A percentile compares a stretch with the other conserved stretches of the same genome.
phyloP scores from a whole-genome alignment of 2,797 vertebrate genomes.

The Phrynocephalus vlangalii region DNA sequence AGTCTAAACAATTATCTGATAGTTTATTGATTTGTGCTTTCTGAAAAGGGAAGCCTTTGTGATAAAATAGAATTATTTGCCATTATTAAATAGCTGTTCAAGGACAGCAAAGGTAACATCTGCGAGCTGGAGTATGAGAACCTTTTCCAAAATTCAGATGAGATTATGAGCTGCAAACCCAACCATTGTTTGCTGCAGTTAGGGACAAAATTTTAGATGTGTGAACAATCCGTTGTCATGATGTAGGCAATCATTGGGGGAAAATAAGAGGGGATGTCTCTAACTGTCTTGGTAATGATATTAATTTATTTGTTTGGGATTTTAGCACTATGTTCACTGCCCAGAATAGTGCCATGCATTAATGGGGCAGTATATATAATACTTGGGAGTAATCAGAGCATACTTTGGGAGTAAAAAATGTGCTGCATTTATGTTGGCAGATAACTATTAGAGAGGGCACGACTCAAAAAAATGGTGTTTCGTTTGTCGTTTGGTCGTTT shows the following conservation, averaged over 20 bases:
- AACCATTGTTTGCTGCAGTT: not conserved
- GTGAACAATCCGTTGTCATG: not conserved
- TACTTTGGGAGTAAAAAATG: not conserved
- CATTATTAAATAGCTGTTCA: conserved; percentile 4
- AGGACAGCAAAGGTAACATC: not conserved
- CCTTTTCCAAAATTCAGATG: not conserved
- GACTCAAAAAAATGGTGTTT: too few relatives aligned
- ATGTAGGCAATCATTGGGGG: not conserved
- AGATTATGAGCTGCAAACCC: not conserved
- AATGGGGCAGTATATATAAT: not conserved
- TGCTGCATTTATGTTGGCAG: not conserved
- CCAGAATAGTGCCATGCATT: too few relatives aligned
- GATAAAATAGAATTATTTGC: not conserved
- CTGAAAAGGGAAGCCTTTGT: not conserved
- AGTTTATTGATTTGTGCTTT: conserved; percentile 24
- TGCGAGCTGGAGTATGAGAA: not conserved
- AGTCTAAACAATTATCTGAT: not conserved
- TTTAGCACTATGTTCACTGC: too few relatives aligned
- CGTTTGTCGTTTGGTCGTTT: too few relatives aligned
- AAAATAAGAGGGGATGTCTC: too few relatives aligned
- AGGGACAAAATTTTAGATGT: too few relatives aligned
- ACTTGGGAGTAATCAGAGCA: not conserved
- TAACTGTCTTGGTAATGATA: too few relatives aligned
- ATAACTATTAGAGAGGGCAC: too few relatives aligned
- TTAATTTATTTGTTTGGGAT: too few relatives aligned